These are phyloP conservation scores for Ctenosaura bakeri DNA, from an alignment of 2,797 vertebrate species.

Conservation along the genomic window DNA sequence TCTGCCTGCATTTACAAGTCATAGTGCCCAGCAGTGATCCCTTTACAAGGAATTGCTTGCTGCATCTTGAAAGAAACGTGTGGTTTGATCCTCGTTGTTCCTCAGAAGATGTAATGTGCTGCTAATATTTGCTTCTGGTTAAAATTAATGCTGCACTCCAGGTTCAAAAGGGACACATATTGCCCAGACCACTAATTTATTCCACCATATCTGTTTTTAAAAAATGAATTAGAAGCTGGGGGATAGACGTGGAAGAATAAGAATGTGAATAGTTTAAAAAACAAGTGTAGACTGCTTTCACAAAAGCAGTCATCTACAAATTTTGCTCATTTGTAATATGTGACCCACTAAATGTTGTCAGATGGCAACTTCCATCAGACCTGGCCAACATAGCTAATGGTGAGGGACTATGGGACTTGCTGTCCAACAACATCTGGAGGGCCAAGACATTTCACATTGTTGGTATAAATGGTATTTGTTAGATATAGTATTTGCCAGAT, in stretches of 20 bases:
- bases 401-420: too few relatives aligned
- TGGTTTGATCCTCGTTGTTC: not conserved
- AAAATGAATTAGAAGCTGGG: not conserved
- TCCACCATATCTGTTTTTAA: too few relatives aligned
- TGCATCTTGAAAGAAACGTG: not conserved
- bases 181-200: too few relatives aligned
- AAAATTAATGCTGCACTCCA: too few relatives aligned
- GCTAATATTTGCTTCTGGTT: too few relatives aligned
- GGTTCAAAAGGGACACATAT: too few relatives aligned
- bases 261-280: not conserved
- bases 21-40: not conserved
- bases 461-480: not conserved
- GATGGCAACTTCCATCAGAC: too few relatives aligned
- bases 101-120: not conserved
- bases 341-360: too few relatives aligned
- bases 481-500: not conserved
- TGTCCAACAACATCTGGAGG: not conserved
- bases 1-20: not conserved
- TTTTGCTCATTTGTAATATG: too few relatives aligned
- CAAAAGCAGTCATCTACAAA: too few relatives aligned
- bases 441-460: not conserved
- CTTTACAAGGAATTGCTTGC: not conserved
- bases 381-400: too few relatives aligned
- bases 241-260: not conserved
- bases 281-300: not conserved